These are phyloP conservation scores for Cynodonichthys magdalenae DNA, from an alignment of 2,797 vertebrate genomes.

Conservation along the genomic window DNA sequence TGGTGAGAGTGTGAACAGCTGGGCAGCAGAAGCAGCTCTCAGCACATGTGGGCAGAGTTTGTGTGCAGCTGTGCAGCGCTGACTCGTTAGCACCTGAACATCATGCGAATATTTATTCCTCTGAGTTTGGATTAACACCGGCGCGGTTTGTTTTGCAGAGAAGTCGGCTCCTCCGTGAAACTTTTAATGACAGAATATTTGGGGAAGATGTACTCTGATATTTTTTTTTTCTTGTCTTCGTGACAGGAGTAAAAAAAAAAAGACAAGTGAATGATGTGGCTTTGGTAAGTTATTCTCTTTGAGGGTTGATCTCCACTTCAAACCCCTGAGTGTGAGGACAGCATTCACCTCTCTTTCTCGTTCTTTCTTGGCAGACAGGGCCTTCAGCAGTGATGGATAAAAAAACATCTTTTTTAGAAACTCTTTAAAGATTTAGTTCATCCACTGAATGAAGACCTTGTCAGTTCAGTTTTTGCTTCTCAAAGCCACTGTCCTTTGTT, in stretches of 20 bases:
- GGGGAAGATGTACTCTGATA: conserved; percentile 55
- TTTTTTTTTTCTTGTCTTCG: conserved; percentile 30
- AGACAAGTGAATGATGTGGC: conserved; percentile 64
- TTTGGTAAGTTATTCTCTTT: conserved; percentile 77
- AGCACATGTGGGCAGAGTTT: conserved; percentile 62
- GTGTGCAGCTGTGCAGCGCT: conserved; percentile 68
- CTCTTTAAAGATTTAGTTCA: conserved; percentile 68
- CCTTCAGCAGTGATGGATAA: conserved; percentile 55
- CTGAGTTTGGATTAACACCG: conserved; percentile 43
- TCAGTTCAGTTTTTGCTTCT: conserved; percentile 48
- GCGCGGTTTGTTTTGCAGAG: conserved; percentile 20
- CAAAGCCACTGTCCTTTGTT: conserved; percentile 45
- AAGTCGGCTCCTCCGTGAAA: not conserved
- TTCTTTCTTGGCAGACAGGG: conserved; percentile 35
- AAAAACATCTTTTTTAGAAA: conserved; percentile 53
- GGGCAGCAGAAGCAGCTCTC: conserved; percentile 49
- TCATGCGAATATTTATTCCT: conserved; percentile 51
- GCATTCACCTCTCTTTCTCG: conserved; percentile 59
- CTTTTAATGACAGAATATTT: conserved; percentile 32
- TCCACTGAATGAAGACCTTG: conserved; percentile 47
- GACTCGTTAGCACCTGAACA: conserved; percentile 62
- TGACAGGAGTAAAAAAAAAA: conserved; percentile 51
- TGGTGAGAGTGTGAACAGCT: conserved; percentile 65
- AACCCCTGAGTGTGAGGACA: conserved; percentile 59
- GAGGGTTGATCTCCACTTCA: conserved; percentile 77